Percentiles rank a stretch among this genome's conserved stretches.
Conservation (phyloP, 2,797 vertebrate genomes). For the Phrynocephalus forsythii region DNA sequence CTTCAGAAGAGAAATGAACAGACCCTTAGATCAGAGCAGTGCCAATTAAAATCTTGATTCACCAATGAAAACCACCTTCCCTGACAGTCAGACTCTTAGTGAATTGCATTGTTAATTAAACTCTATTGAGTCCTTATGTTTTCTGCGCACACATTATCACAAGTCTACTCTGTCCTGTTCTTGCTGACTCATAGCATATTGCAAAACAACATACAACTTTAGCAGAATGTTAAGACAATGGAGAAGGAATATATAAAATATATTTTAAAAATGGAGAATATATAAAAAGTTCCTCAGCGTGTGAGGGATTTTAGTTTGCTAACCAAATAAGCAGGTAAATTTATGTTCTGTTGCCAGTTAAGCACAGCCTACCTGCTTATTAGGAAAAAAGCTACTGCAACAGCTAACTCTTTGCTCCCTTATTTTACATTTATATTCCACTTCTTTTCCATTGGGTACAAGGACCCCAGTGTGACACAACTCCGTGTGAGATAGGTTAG, state of each 20-base stretch:
- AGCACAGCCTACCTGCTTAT: neutral
- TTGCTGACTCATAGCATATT: neutral
- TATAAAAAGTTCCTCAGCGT: neutral
- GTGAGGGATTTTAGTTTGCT: neutral
- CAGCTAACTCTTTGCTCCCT: neutral
- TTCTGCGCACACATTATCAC: neutral
- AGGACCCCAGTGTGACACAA: neutral
- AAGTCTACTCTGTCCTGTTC: neutral
- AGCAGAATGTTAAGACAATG: neutral
- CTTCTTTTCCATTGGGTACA: neutral
- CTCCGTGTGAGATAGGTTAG: neutral
- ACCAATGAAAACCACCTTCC: neutral
- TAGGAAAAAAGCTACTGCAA: neutral
- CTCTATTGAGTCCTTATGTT: conserved; percentile 1
- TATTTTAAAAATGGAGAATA: neutral
- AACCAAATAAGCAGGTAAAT: neutral
- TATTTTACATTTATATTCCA: neutral
- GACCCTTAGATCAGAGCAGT: neutral
- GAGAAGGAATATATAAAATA: neutral
- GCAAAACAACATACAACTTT: neutral
- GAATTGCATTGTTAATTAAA: neutral
- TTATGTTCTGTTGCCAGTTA: neutral
- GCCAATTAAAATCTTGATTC: neutral
- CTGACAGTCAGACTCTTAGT: neutral
- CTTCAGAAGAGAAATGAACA: neutral